These are phyloP conservation scores for Thyatira batis DNA, from an alignment of 2,888 invertebrate species.

Conservation along the genomic window DNA sequence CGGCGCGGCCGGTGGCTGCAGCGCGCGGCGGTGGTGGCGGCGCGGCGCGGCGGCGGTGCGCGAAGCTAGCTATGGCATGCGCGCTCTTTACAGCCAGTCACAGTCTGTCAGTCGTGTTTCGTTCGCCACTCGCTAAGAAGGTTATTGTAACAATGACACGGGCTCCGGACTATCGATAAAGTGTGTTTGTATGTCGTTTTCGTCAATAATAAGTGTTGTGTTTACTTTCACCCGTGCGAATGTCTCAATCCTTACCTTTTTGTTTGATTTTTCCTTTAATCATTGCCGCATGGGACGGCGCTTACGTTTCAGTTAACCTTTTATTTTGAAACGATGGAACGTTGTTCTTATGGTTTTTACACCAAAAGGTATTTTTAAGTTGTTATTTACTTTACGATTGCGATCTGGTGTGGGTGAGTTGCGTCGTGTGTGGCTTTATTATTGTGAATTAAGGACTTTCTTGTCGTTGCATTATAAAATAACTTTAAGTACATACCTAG, in stretches of 20 bases:
- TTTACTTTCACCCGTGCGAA: conserved; percentile 82
- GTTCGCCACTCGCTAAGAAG: conserved; percentile 77
- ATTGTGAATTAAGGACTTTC: conserved; percentile 39
- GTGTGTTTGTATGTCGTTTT: conserved; percentile 83
- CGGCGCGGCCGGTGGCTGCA: conserved; percentile 40
- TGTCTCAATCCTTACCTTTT: conserved; percentile 79
- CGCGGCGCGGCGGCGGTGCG: conserved; percentile 52
- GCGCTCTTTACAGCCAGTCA: conserved; percentile 37
- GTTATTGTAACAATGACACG: conserved; percentile 78
- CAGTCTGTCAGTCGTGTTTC: conserved; percentile 66
- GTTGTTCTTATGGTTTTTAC: conserved; percentile 90
- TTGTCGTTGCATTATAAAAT: conserved; percentile 34
- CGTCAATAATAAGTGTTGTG: conserved; percentile 82
- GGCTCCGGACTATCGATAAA: conserved; percentile 79
- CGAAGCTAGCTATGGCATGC: conserved; percentile 63
- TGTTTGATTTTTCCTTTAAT: conserved; percentile 77
- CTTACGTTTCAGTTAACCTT: conserved; percentile 80
- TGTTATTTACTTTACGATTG: conserved; percentile 78
- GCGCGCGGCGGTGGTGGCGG: not conserved
- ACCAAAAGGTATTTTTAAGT: conserved; percentile 89
- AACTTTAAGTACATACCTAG: no score
- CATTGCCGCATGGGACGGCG: conserved; percentile 79
- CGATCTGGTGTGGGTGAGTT: conserved; percentile 66
- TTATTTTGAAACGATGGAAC: conserved; percentile 88
- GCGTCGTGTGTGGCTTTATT: conserved; percentile 68